A percentile compares a stretch with the other conserved stretches of the same genome.
Evolutionary conservation across 2,113 vertebrate genomes (phyloP).

Genomic region (Zosterops japonicus): DNA sequence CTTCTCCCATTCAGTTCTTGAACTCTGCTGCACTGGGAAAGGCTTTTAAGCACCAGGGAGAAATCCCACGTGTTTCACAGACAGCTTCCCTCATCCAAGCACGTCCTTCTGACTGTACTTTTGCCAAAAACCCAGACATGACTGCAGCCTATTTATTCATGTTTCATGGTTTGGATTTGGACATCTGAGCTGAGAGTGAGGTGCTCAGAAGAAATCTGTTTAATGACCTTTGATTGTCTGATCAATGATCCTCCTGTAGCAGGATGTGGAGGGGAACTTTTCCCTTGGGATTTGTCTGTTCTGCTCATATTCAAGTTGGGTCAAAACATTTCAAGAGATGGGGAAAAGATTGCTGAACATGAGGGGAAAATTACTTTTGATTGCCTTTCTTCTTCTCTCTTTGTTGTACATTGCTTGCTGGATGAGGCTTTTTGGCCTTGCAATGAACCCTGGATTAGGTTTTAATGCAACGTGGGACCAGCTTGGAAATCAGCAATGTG

Average conservation of each 20-base stretch:
- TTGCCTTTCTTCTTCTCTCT: not conserved
- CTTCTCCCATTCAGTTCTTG: not conserved
- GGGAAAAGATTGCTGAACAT: not conserved
- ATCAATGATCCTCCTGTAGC: not conserved
- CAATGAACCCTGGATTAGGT: not conserved
- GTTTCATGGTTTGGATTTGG: not conserved
- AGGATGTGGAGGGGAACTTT: not conserved
- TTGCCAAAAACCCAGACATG: not conserved
- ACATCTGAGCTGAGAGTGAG: not conserved
- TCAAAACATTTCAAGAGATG: not conserved
- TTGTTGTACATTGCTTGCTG: not conserved
- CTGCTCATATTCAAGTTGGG: not conserved
- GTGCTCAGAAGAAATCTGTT: not conserved
- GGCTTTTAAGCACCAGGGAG: not conserved
- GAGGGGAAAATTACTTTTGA: not conserved
- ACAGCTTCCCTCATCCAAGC: not conserved
- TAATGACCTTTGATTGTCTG: not conserved
- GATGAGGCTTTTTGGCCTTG: conserved; percentile 1
- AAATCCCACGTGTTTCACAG: not conserved
- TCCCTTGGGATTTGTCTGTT: not conserved
- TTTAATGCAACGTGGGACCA: not conserved
- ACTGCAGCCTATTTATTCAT: not conserved
- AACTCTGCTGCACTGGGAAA: not conserved
- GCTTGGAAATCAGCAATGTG: not conserved
- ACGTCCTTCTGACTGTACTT: not conserved